phyloP scores from a whole-genome alignment of 2,797 vertebrate species.

The Hipposideros larvatus region DNA sequence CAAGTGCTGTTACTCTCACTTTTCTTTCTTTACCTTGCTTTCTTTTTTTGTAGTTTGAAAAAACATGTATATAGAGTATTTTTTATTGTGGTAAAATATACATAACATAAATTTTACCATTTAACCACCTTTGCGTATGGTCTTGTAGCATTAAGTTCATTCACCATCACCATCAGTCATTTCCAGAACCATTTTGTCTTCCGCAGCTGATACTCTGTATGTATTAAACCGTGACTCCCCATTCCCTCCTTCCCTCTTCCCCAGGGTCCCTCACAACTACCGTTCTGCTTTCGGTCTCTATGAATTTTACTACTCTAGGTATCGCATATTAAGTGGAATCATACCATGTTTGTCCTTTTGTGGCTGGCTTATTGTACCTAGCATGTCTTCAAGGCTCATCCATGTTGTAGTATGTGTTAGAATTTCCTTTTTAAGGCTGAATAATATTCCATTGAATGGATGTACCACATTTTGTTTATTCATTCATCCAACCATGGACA shows the following conservation, averaged over 20 bases:
- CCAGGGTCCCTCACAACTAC: background rate
- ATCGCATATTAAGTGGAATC: background rate
- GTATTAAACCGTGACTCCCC: background rate
- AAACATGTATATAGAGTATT: background rate
- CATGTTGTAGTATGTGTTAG: background rate
- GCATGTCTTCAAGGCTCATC: background rate
- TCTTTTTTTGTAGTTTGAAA: background rate
- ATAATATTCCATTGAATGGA: background rate
- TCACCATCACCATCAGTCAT: background rate
- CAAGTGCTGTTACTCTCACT: background rate
- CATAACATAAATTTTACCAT: background rate
- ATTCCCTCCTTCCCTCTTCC: background rate
- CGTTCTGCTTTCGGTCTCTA: background rate
- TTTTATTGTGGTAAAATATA: background rate
- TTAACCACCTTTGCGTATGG: background rate
- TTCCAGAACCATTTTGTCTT: background rate
- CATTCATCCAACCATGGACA: background rate
- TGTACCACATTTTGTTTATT: background rate
- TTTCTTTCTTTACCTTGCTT: background rate
- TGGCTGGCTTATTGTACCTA: background rate
- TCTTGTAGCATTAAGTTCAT: background rate
- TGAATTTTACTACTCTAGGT: background rate
- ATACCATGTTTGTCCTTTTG: background rate
- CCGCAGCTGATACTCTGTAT: background rate
- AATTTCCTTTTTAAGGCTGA: background rate